phyloP scores from a whole-genome alignment of 2,797 vertebrate species.

The Hafferia zeledoni region DNA sequence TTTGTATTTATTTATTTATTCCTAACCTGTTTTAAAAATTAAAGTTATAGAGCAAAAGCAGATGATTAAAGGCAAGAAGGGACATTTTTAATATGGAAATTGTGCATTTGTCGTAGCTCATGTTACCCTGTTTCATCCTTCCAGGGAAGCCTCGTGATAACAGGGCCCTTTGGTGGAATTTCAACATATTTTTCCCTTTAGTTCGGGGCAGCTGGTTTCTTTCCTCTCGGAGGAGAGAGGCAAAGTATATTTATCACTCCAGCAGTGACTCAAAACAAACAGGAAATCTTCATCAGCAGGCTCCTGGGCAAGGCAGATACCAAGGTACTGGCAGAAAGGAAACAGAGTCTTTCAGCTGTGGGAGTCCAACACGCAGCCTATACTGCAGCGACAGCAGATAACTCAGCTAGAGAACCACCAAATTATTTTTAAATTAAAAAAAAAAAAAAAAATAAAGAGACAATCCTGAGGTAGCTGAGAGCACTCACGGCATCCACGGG shows the following conservation, averaged over 20 bases:
- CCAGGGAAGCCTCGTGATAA: conserved; percentile 76
- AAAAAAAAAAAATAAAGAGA: not conserved
- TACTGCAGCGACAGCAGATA: conserved; percentile 72
- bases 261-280: conserved; percentile 90
- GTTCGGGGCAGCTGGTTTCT: conserved; percentile 83
- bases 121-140: conserved; percentile 67
- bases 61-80: conserved; percentile 54
- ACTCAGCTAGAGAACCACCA: conserved; percentile 57
- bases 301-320: conserved; percentile 87
- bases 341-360: conserved; percentile 82
- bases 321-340: conserved; percentile 89
- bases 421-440: conserved; percentile 45
- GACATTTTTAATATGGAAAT: conserved; percentile 66
- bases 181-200: conserved; percentile 78
- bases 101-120: conserved; percentile 17
- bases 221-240: conserved; percentile 80
- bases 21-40: conserved; percentile 67
- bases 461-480: not conserved
- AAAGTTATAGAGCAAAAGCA: conserved; percentile 46
- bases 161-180: conserved; percentile 77
- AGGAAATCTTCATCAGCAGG: conserved; percentile 90
- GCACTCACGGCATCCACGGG: not conserved
- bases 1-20: conserved; percentile 69
- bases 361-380: conserved; percentile 74
- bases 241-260: conserved; percentile 88